Conservation (phyloP, 2,113 vertebrate species). For the Nannobrachium achirus region DNA sequence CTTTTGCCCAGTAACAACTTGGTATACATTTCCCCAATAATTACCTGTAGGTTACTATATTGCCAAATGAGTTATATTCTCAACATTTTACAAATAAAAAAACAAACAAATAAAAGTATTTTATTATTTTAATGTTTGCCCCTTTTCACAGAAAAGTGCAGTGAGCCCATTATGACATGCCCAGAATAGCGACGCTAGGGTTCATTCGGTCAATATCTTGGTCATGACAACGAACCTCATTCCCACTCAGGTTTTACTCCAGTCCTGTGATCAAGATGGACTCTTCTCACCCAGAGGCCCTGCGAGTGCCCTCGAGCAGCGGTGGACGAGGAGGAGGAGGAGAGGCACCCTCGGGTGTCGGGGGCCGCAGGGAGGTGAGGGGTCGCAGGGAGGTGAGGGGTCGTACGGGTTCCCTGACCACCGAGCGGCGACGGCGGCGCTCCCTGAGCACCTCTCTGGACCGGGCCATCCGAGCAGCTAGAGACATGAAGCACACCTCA, state of each 20-base stretch:
- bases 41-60: too few relatives aligned
- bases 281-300: conserved; percentile 26
- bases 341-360: conserved; percentile 22
- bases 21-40: too few relatives aligned
- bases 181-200: too few relatives aligned
- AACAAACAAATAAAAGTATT: too few relatives aligned
- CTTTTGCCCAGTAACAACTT: not conserved
- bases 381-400: not conserved
- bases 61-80: too few relatives aligned
- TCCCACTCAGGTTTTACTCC: conserved; percentile 76
- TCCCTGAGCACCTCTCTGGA: conserved; percentile 74
- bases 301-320: not conserved
- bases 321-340: too few relatives aligned
- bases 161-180: too few relatives aligned
- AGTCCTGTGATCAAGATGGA: conserved; percentile 65
- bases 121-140: too few relatives aligned
- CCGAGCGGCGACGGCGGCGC: conserved; percentile 5
- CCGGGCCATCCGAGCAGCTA: conserved; percentile 78
- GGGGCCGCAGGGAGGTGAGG: conserved; percentile 15
- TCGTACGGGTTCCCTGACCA: conserved; percentile 34
- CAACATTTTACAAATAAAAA: too few relatives aligned
- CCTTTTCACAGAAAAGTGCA: not conserved
- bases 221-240: not conserved
- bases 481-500: conserved; percentile 73
- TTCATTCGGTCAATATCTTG: too few relatives aligned